Conservation (phyloP, 2,797 vertebrate genomes). For the Schizopygopsis malacanthus region DNA sequence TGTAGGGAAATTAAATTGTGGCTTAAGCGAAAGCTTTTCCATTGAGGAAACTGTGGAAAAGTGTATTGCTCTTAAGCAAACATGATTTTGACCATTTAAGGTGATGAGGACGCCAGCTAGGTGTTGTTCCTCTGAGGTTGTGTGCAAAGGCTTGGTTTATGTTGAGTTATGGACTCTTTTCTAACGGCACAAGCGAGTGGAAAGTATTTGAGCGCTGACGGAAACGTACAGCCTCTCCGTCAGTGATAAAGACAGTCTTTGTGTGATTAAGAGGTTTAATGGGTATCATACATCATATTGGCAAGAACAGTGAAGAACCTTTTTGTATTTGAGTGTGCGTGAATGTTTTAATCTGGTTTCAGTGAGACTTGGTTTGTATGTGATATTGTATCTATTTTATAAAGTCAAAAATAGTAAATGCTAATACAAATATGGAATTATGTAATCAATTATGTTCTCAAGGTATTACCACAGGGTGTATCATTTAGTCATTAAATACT, state of each 20-base stretch:
- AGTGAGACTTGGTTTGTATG: not conserved
- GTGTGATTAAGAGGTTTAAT: slow-evolving; percentile 51
- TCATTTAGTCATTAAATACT: not conserved
- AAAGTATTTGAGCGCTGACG: slow-evolving; percentile 6
- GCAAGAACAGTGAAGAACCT: slow-evolving; percentile 25
- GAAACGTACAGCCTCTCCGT: slow-evolving; percentile 27
- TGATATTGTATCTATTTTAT: not conserved
- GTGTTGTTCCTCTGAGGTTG: slow-evolving; percentile 13
- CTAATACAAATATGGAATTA: not conserved
- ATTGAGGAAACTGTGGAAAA: slow-evolving; percentile 27
- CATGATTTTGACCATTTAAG: slow-evolving; percentile 33
- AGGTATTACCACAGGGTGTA: not conserved
- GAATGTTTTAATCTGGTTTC: slow-evolving; percentile 3
- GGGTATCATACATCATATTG: slow-evolving; percentile 33
- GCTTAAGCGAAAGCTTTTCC: slow-evolving; percentile 19
- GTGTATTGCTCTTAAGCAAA: slow-evolving; percentile 41
- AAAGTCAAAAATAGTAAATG: not conserved
- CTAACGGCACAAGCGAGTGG: slow-evolving; percentile 29
- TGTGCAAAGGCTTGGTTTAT: slow-evolving; percentile 9
- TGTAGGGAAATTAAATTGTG: slow-evolving; percentile 26
- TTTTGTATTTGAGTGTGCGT: slow-evolving; percentile 21
- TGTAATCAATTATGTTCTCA: not conserved
- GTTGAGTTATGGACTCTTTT: slow-evolving; percentile 25
- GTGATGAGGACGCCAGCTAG: slow-evolving; percentile 4
- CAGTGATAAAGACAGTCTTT: slow-evolving; percentile 37